These are phyloP conservation scores for Lophius piscatorius DNA, from an alignment of 2,113 vertebrate genomes.

Conservation along the genomic window DNA sequence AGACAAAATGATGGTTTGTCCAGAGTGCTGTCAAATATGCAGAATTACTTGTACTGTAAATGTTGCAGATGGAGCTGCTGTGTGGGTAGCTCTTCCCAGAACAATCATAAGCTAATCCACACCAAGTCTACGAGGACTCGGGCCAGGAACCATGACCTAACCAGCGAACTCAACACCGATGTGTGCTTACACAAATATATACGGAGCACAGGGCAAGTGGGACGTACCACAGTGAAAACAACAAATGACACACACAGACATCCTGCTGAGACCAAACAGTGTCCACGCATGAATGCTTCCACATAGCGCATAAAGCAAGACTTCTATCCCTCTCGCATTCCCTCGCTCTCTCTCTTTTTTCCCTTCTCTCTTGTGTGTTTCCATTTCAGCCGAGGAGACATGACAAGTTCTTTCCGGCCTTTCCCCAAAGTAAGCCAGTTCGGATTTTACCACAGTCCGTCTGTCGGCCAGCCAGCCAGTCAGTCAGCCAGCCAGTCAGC, in stretches of 20 bases:
- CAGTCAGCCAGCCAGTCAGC: conserved; percentile 43
- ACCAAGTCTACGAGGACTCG: conserved; percentile 5
- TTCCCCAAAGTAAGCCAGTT: conserved; percentile 56
- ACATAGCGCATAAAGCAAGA: conserved; percentile 27
- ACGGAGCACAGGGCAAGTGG: conserved; percentile 28
- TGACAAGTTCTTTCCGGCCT: conserved; percentile 73
- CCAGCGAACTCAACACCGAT: conserved; percentile 24
- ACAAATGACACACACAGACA: conserved; percentile 41
- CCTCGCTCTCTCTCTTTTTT: conserved; percentile 10
- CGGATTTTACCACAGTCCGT: conserved; percentile 61
- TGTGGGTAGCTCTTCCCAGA: conserved; percentile 24
- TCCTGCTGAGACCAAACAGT: conserved; percentile 23
- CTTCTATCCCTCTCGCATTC: conserved; percentile 38
- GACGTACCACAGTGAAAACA: conserved; percentile 34
- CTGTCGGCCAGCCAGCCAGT: conserved; percentile 47
- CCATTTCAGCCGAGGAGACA: conserved; percentile 62
- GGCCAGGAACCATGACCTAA: conserved; percentile 36
- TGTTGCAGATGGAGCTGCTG: conserved; percentile 11
- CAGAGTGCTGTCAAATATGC: not conserved
- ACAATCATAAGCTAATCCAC: conserved; percentile 35
- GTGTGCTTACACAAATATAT: conserved; percentile 24
- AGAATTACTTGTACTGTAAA: not conserved
- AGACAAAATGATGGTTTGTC: not conserved
- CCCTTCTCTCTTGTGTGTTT: conserved; percentile 52
- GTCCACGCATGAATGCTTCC: conserved; percentile 40